Percentiles rank a stretch among this genome's conserved stretches.
These are phyloP conservation scores for Sebastolobus altivelis DNA, from an alignment of 2,797 vertebrate species.

Conservation along the genomic window DNA sequence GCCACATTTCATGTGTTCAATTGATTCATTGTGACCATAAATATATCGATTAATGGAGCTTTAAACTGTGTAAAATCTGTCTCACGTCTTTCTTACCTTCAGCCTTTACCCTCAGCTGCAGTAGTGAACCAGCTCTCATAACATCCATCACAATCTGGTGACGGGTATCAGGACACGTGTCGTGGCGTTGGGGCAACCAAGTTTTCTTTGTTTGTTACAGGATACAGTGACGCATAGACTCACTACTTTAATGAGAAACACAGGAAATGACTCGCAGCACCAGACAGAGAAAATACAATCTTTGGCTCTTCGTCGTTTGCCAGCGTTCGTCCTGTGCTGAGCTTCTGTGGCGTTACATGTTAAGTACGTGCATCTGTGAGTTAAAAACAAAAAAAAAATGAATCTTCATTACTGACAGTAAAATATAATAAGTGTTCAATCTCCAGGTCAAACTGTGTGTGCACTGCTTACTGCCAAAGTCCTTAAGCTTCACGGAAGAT, in stretches of 20 bases:
- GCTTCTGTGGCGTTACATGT: neutral
- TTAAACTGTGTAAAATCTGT: neutral
- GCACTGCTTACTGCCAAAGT: constrained; percentile 78
- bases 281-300: neutral
- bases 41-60: constrained; percentile 18
- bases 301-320: neutral
- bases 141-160: constrained; percentile 4
- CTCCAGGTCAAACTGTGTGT: constrained; percentile 36
- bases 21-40: neutral
- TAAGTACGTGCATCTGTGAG: constrained; percentile 13
- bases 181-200: neutral
- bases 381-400: neutral
- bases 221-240: neutral
- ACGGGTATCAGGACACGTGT: neutral
- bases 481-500: constrained; percentile 64
- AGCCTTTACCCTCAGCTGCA: constrained; percentile 2
- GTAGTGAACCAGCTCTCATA: neutral
- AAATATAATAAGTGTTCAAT: neutral
- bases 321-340: constrained; percentile 5
- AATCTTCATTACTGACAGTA: constrained; percentile 19
- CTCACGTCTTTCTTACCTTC: neutral
- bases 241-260: neutral
- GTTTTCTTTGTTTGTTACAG: neutral
- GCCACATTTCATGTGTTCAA: neutral
- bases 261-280: constrained; percentile 7